Evolutionary conservation across 2,113 vertebrate species (phyloP).

Genomic region (Chascanopsetta lugubris): DNA sequence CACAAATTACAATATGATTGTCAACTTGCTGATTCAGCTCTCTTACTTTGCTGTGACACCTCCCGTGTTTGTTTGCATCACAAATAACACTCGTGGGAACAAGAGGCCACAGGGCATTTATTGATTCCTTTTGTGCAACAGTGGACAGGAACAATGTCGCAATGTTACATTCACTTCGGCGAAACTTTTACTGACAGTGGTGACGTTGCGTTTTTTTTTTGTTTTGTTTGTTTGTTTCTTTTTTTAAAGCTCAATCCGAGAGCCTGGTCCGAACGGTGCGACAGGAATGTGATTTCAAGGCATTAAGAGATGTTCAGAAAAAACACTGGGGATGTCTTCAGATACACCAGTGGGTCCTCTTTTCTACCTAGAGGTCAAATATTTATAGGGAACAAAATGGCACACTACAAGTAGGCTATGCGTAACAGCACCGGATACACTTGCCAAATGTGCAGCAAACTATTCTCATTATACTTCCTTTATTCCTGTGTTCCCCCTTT

Average conservation of each 20-base stretch:
- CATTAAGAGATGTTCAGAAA: slow-evolving; percentile 62
- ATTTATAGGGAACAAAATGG: slow-evolving; percentile 44
- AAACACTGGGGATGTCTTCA: slow-evolving; percentile 46
- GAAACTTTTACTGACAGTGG: slow-evolving; percentile 57
- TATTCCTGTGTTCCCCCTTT: slow-evolving; percentile 42
- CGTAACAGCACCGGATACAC: slow-evolving; percentile 58
- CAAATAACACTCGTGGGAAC: slow-evolving; percentile 36
- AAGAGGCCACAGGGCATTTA: slow-evolving; percentile 77
- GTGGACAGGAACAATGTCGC: slow-evolving; percentile 62
- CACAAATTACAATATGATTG: neutral
- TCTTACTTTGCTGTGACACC: too few relatives aligned
- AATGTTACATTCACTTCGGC: slow-evolving; percentile 69
- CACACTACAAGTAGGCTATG: slow-evolving; percentile 72
- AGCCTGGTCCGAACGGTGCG: slow-evolving; percentile 41
- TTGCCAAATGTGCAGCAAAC: slow-evolving; percentile 59
- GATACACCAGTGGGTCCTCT: slow-evolving; percentile 36
- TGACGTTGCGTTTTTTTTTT: slow-evolving; percentile 45
- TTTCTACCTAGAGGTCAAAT: slow-evolving; percentile 36
- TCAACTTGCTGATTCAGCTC: neutral
- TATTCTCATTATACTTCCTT: slow-evolving; percentile 40
- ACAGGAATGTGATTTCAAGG: slow-evolving; percentile 72
- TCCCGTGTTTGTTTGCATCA: neutral
- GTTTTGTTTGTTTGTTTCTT: too few relatives aligned
- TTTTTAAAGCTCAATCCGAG: slow-evolving; percentile 35
- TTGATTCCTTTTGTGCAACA: slow-evolving; percentile 74